These are phyloP conservation scores for Phyto melanocephala DNA, from an alignment of 2,888 invertebrate genomes.

Conservation along the genomic window DNA sequence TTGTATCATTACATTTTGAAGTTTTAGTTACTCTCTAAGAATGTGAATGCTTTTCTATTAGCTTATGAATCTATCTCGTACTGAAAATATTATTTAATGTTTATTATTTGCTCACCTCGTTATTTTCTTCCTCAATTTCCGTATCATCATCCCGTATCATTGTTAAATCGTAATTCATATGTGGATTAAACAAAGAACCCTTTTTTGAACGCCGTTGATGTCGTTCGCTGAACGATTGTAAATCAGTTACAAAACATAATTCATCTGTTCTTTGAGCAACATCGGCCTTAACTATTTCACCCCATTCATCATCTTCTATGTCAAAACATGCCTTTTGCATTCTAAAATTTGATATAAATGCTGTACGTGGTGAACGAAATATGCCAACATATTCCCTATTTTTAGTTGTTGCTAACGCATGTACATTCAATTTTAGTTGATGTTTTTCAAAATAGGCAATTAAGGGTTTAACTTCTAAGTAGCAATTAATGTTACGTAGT, in stretches of 20 bases:
- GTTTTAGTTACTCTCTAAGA: no score
- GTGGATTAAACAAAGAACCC: background rate
- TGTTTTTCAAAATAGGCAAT: conserved; percentile 65
- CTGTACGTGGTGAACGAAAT: conserved; percentile 65
- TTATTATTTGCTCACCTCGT: conserved; percentile 35
- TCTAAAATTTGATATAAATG: background rate
- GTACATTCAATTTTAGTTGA: conserved; percentile 65
- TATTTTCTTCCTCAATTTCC: background rate
- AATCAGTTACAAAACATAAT: conserved; percentile 60
- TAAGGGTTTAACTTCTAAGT: conserved; percentile 68
- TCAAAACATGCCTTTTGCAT: conserved; percentile 68
- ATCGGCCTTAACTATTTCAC: conserved; percentile 60
- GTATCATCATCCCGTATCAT: background rate
- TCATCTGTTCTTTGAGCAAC: conserved; percentile 34
- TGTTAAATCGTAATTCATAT: conserved; percentile 22
- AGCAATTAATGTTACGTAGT: conserved; percentile 70
- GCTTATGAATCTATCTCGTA: no score
- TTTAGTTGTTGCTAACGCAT: conserved; percentile 67
- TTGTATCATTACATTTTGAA: no score
- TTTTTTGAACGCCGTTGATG: background rate
- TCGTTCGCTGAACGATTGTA: conserved; percentile 45
- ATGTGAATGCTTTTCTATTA: no score
- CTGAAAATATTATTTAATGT: no score
- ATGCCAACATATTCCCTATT: conserved; percentile 68
- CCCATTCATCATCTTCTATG: conserved; percentile 70